Percentiles rank a stretch among this genome's conserved stretches.
Conservation (phyloP, 2,113 vertebrate genomes). For the Scortum barcoo region DNA sequence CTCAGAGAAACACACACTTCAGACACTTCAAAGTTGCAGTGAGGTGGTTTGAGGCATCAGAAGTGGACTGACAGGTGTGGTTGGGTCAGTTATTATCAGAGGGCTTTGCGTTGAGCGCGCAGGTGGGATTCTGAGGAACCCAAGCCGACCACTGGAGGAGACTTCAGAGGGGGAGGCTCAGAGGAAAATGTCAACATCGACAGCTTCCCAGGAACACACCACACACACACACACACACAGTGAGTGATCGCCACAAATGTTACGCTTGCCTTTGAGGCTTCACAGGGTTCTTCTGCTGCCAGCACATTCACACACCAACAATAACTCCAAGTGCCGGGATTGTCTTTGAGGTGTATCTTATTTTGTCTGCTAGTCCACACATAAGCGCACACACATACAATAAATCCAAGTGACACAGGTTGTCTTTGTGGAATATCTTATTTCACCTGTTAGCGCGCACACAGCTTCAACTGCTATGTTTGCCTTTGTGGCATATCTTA, state of each 20-base stretch:
- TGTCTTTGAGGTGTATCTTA: slow-evolving; percentile 53
- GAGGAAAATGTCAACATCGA: slow-evolving; percentile 60
- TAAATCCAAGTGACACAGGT: slow-evolving; percentile 61
- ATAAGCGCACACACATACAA: neutral
- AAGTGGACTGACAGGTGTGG: slow-evolving; percentile 46
- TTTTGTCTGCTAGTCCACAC: slow-evolving; percentile 29
- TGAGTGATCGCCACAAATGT: slow-evolving; percentile 25
- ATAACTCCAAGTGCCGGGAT: slow-evolving; percentile 37
- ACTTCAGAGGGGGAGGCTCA: slow-evolving; percentile 53
- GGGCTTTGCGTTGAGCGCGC: slow-evolving; percentile 11
- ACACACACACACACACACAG: slow-evolving; percentile 23
- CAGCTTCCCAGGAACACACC: slow-evolving; percentile 31
- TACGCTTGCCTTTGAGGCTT: slow-evolving; percentile 57
- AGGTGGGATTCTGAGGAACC: slow-evolving; percentile 62
- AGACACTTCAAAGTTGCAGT: slow-evolving; percentile 51
- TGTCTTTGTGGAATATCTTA: slow-evolving; percentile 65
- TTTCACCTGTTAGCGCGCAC: slow-evolving; percentile 63
- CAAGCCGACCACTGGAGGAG: slow-evolving; percentile 43
- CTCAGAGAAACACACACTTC: neutral
- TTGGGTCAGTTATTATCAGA: slow-evolving; percentile 41
- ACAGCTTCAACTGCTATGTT: slow-evolving; percentile 40
- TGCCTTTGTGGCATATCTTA: slow-evolving; percentile 58
- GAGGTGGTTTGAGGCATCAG: slow-evolving; percentile 14
- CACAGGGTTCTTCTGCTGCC: slow-evolving; percentile 34
- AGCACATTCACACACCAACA: slow-evolving; percentile 32